A percentile compares a stretch with the other conserved stretches of the same genome.
phyloP scores from a whole-genome alignment of 1,140 invertebrate species.

The Brachionus asplanchnoidis region DNA sequence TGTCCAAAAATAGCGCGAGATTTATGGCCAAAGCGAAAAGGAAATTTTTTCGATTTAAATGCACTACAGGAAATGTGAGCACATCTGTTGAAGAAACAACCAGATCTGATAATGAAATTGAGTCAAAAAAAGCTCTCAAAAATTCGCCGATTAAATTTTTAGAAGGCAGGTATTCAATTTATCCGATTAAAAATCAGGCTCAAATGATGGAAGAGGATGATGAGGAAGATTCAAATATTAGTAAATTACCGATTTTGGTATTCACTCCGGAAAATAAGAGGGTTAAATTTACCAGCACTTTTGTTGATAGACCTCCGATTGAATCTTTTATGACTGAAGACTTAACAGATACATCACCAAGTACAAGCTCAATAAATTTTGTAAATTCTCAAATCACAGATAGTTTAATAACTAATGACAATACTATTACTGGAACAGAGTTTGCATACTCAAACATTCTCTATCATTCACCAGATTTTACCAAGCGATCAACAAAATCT shows the following conservation, averaged over 20 bases:
- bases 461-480: neutral
- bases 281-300: neutral
- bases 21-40: neutral
- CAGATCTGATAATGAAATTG: neutral
- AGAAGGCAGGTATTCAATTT: neutral
- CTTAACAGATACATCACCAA: neutral
- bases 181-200: neutral
- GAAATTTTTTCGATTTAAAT: slow-evolving; percentile 2
- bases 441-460: slow-evolving; percentile 14
- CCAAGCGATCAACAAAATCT: neutral
- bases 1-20: neutral
- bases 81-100: neutral
- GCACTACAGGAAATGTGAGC: neutral
- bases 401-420: slow-evolving; percentile 12
- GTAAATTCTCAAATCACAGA: neutral
- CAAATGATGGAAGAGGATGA: neutral
- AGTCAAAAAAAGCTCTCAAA: neutral
- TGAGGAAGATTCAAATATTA: neutral
- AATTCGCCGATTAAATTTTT: neutral
- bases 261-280: neutral
- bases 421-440: neutral
- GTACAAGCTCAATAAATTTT: neutral
- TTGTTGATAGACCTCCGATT: neutral
- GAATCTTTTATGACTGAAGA: slow-evolving; percentile 22
- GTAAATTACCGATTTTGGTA: slow-evolving; percentile 21